phyloP scores from a whole-genome alignment of 2,797 vertebrate species.

The Tokudaia tokunoshimensis region DNA sequence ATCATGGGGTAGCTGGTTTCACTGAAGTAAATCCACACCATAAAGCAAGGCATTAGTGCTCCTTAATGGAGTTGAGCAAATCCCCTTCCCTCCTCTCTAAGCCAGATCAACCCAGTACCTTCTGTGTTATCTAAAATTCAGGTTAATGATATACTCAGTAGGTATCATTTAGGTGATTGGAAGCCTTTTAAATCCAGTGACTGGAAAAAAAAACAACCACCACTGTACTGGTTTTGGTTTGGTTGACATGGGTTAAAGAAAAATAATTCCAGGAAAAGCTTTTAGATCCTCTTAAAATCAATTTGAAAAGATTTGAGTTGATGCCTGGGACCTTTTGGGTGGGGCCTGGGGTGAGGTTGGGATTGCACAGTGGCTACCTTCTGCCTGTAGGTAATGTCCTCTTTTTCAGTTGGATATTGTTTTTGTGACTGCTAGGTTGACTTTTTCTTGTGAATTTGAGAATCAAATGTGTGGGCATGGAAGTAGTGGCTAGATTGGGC shows the following conservation, averaged over 20 bases:
- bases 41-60: conserved; percentile 56
- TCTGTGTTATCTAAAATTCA: conserved; percentile 73
- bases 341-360: not conserved
- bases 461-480: not conserved
- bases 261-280: conserved; percentile 70
- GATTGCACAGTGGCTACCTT: not conserved
- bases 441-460: not conserved
- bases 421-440: not conserved
- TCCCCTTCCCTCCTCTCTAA: conserved; percentile 63
- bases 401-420: not conserved
- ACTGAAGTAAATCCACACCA: conserved; percentile 23
- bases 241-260: conserved; percentile 65
- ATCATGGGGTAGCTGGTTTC: not conserved
- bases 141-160: conserved; percentile 75
- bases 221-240: conserved; percentile 58
- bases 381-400: conserved; percentile 4
- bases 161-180: conserved; percentile 71
- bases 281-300: conserved; percentile 63
- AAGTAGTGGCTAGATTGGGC: not conserved
- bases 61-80: conserved; percentile 75
- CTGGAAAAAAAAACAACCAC: not conserved
- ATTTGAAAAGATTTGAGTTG: conserved; percentile 49
- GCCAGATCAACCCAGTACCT: conserved; percentile 67
- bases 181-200: conserved; percentile 67
- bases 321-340: not conserved